phyloP scores from a whole-genome alignment of 1,140 invertebrate genomes.

The Lasioglossum albipes region DNA sequence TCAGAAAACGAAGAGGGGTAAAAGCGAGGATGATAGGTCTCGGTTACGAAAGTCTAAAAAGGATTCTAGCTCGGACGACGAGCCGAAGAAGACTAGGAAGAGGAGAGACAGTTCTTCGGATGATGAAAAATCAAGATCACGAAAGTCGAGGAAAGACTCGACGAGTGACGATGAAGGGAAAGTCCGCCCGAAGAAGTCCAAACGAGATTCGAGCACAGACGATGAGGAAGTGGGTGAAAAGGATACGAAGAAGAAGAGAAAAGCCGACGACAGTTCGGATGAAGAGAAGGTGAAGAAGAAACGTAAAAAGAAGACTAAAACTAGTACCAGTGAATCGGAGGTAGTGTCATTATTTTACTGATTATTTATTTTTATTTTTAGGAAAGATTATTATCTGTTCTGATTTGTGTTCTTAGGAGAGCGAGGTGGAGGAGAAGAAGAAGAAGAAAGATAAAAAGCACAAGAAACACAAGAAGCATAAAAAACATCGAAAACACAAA shows the following conservation, averaged over 20 bases:
- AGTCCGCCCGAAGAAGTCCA: conserved; percentile 72
- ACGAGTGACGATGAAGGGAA: conserved; percentile 75
- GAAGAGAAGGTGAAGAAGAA: conserved; percentile 85
- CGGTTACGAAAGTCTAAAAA: conserved; percentile 78
- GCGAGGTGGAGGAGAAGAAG: conserved; percentile 85
- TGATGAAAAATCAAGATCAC: conserved; percentile 75
- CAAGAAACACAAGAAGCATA: conserved; percentile 86
- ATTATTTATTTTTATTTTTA: neutral
- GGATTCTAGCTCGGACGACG: conserved; percentile 83
- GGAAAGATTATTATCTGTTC: conserved; percentile 26
- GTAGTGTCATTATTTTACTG: conserved; percentile 56
- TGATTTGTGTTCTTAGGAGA: conserved; percentile 76
- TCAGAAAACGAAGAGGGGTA: conserved; percentile 82
- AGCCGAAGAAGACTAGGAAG: conserved; percentile 76
- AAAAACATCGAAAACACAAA: conserved; percentile 85
- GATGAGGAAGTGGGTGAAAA: conserved; percentile 79
- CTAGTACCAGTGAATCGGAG: conserved; percentile 78
- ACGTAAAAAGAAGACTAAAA: conserved; percentile 85
- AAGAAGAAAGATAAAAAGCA: conserved; percentile 87
- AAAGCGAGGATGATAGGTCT: conserved; percentile 79
- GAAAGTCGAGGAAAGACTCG: conserved; percentile 80
- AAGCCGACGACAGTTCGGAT: conserved; percentile 83
- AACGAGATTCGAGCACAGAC: conserved; percentile 77
- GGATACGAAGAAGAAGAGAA: conserved; percentile 78
- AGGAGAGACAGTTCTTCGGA: conserved; percentile 77